These are phyloP conservation scores for Takifugu bimaculatus DNA, from an alignment of 2,113 vertebrate genomes.

Conservation along the genomic window DNA sequence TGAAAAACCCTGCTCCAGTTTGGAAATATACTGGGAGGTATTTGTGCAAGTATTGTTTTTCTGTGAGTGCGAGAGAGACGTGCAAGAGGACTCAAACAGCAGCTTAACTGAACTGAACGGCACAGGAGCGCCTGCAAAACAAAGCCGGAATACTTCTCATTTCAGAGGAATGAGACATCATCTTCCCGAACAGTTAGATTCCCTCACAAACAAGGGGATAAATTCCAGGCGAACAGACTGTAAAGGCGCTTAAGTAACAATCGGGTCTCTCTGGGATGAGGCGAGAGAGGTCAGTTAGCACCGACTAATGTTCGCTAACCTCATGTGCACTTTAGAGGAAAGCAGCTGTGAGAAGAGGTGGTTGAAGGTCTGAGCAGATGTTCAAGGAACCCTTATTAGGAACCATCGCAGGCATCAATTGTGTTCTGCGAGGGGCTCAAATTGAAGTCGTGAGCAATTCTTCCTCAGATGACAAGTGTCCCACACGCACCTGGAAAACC, in stretches of 20 bases:
- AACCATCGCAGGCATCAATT: not conserved
- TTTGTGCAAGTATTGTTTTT: not conserved
- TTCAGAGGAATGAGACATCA: constrained; percentile 46
- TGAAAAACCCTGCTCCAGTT: constrained; percentile 25
- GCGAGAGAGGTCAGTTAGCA: constrained; percentile 1
- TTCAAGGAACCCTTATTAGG: constrained; percentile 9
- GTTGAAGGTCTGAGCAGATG: constrained; percentile 28
- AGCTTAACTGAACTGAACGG: constrained; percentile 51
- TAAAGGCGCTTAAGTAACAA: not conserved
- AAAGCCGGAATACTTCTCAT: constrained; percentile 51
- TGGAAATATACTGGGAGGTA: constrained; percentile 25
- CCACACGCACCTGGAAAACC: not conserved
- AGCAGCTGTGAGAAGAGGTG: constrained; percentile 39
- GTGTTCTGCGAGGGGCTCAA: not conserved
- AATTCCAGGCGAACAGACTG: not conserved
- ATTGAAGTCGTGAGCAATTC: not conserved
- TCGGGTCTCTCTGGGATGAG: constrained; percentile 3
- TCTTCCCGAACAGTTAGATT: constrained; percentile 2
- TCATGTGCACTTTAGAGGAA: constrained; percentile 17
- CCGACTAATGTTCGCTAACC: constrained; percentile 11
- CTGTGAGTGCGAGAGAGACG: not conserved
- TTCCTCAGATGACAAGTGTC: constrained; percentile 9
- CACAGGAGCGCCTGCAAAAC: constrained; percentile 32
- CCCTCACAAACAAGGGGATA: not conserved
- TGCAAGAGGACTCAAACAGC: constrained; percentile 32